A percentile compares a stretch with the other conserved stretches of the same genome.
Evolutionary conservation across 2,888 invertebrate species (phyloP).

Genomic region (Sycophila texana): DNA sequence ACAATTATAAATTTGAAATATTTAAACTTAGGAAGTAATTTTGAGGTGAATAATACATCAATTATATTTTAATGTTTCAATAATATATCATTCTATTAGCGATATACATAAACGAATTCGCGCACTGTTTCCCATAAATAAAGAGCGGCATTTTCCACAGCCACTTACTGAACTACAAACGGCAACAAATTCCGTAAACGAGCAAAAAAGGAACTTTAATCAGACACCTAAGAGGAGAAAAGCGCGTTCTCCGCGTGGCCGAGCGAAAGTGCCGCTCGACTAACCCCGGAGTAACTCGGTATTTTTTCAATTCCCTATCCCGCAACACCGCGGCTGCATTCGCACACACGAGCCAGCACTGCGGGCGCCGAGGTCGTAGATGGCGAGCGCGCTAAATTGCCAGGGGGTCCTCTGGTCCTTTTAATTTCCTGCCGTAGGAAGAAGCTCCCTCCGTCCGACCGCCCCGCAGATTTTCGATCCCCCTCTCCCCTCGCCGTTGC

Average conservation of each 20-base stretch:
- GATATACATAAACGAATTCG: too few species aligned
- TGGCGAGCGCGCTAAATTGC: slow-evolving; percentile 43
- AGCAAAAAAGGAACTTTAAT: not conserved
- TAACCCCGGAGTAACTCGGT: slow-evolving; percentile 16
- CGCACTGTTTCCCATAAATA: not conserved
- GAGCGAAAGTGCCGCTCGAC: slow-evolving; percentile 2
- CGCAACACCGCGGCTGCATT: slow-evolving; percentile 9
- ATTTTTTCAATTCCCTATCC: slow-evolving; percentile 39
- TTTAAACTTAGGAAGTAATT: too few species aligned
- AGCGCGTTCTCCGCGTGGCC: not conserved
- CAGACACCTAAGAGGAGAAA: slow-evolving; percentile 4
- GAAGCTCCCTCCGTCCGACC: not conserved
- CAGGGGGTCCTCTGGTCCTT: slow-evolving; percentile 52
- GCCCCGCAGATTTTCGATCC: slow-evolving; percentile 17
- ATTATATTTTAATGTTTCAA: too few species aligned
- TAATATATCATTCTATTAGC: too few species aligned
- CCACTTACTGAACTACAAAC: too few species aligned
- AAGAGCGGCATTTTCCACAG: not conserved
- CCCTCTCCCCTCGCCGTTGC: not conserved
- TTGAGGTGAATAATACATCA: too few species aligned
- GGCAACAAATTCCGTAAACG: not conserved
- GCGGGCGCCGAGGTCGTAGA: not conserved
- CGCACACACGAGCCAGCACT: not conserved
- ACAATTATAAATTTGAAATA: too few species aligned
- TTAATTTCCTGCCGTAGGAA: slow-evolving; percentile 53